phyloP scores from a whole-genome alignment of 2,113 vertebrate genomes.

The Halcyon senegalensis region DNA sequence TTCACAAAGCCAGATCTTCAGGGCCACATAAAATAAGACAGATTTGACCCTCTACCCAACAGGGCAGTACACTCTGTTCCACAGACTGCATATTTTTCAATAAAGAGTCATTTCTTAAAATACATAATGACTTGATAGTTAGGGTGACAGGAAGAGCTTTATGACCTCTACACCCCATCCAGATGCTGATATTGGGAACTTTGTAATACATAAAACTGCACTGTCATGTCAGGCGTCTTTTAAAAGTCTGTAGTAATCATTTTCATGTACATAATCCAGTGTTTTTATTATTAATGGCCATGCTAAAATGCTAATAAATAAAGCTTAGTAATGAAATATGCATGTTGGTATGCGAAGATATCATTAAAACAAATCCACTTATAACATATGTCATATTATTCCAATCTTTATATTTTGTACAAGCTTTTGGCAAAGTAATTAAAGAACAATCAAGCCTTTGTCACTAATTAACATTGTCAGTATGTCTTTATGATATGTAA shows the following conservation, averaged over 20 bases:
- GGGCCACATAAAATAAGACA: background rate
- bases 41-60: background rate
- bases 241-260: background rate
- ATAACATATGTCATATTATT: background rate
- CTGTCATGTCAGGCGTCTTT: accelerated
- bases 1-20: background rate
- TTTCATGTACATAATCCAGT: background rate
- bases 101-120: background rate
- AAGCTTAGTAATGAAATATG: conserved; percentile 21
- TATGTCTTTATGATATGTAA: background rate
- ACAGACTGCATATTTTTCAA: background rate
- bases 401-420: background rate
- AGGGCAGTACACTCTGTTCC: background rate
- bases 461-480: conserved; percentile 2
- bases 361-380: conserved; percentile 7
- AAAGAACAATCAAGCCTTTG: conserved; percentile 27
- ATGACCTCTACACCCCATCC: background rate
- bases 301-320: background rate
- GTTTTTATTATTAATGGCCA: conserved; percentile 7
- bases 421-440: background rate
- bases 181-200: background rate
- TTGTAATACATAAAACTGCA: background rate
- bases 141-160: background rate
- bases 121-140: background rate
- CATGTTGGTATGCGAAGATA: background rate